Evolutionary conservation across 1,140 invertebrate genomes (phyloP).

Genomic region (Monomorium pharaonis): DNA sequence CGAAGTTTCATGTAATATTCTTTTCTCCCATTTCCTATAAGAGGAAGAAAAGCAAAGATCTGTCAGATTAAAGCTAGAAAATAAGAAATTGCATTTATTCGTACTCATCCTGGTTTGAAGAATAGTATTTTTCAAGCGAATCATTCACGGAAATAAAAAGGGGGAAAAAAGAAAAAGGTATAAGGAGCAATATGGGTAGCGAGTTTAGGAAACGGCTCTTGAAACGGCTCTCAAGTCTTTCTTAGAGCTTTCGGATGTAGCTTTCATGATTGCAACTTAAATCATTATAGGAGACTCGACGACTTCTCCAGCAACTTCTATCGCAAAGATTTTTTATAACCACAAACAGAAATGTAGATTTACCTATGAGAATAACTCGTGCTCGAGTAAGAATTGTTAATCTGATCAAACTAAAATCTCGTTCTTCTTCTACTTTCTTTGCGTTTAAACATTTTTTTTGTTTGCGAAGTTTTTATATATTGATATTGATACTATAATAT

Average conservation of each 20-base stretch:
- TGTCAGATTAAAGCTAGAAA: not conserved
- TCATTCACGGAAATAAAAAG: constrained; percentile 1
- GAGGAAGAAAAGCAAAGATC: not conserved
- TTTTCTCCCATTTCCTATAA: not conserved
- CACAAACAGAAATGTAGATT: not conserved
- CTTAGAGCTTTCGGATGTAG: constrained; percentile 3
- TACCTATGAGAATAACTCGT: not conserved
- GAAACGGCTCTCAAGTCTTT: constrained; percentile 19
- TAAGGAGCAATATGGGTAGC: not conserved
- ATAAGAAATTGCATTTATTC: constrained; percentile 10
- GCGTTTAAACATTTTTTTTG: not conserved
- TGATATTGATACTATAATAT: too few relatives aligned
- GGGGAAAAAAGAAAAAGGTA: not conserved
- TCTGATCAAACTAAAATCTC: not conserved
- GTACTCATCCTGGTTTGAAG: not conserved
- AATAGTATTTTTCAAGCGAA: constrained; percentile 7
- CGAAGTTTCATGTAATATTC: not conserved
- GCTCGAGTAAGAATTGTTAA: not conserved
- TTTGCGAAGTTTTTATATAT: not conserved
- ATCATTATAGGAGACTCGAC: not conserved
- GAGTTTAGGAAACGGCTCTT: constrained; percentile 20
- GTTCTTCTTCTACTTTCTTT: not conserved
- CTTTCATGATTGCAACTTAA: constrained; percentile 29
- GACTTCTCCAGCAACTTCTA: not conserved
- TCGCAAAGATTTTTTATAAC: not conserved